Evolutionary conservation across 1,140 invertebrate species (phyloP).

Genomic region (Coenobita brevimanus): DNA sequence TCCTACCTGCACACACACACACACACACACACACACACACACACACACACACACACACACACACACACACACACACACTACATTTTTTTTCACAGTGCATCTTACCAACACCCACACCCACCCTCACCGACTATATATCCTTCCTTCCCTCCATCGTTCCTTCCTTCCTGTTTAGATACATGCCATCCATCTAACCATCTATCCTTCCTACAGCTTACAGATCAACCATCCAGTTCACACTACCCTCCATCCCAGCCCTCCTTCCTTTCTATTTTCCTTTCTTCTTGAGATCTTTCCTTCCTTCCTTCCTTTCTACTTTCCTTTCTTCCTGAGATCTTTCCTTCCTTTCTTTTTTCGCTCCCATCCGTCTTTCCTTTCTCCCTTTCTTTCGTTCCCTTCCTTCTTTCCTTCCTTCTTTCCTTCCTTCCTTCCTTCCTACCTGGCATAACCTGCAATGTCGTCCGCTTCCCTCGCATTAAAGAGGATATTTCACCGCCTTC

Average conservation of each 20-base stretch:
- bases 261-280: not conserved
- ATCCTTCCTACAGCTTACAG: no score
- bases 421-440: not conserved
- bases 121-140: not conserved
- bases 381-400: not conserved
- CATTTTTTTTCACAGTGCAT: not conserved
- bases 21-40: not conserved
- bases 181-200: no score
- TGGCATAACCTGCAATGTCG: not conserved
- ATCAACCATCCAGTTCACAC: no score
- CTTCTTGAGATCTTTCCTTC: not conserved
- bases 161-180: not conserved
- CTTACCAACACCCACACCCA: not conserved
- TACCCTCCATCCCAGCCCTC: not conserved
- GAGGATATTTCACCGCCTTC: not conserved
- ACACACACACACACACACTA: not conserved
- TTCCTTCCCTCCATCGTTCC: not conserved
- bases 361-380: not conserved
- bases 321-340: not conserved
- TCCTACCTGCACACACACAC: no score
- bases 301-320: not conserved
- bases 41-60: slow-evolving; percentile 5
- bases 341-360: not conserved
- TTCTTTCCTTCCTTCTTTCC: not conserved
- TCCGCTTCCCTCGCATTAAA: not conserved